Evolutionary conservation across 2,113 vertebrate species (phyloP).

Genomic region (Tinamus guttatus): DNA sequence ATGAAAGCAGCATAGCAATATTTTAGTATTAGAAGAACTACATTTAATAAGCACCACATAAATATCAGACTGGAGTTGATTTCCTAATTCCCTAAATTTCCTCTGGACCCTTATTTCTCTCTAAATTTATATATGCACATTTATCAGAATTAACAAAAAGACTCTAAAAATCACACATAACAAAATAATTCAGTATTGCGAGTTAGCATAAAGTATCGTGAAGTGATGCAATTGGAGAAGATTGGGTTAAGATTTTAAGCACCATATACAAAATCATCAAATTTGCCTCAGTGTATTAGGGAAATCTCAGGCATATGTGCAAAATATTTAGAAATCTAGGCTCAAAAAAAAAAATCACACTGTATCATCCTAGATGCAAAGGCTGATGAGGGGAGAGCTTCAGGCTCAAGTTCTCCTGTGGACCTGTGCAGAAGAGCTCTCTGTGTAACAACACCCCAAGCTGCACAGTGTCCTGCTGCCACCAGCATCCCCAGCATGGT

Average conservation of each 20-base stretch:
- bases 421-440: not conserved
- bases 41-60: not conserved
- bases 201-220: not conserved
- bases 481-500: not conserved
- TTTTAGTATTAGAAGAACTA: not conserved
- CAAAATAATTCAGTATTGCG: not conserved
- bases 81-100: not conserved
- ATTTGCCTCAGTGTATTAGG: not conserved
- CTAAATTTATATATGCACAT: not conserved
- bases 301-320: accelerated
- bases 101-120: not conserved
- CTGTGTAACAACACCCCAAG: accelerated
- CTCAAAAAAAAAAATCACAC: not conserved
- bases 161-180: not conserved
- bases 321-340: not conserved
- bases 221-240: not conserved
- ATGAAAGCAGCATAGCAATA: not conserved
- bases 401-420: not conserved
- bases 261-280: not conserved
- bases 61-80: not conserved
- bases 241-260: not conserved
- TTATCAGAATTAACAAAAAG: not conserved
- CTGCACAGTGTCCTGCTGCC: accelerated
- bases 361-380: not conserved
- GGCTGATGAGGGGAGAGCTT: not conserved